A percentile compares a stretch with the other conserved stretches of the same genome.
Evolutionary conservation across 92 coral and sea anemone genomes (phyloP).

Genomic region (Pocillopora grandis): DNA sequence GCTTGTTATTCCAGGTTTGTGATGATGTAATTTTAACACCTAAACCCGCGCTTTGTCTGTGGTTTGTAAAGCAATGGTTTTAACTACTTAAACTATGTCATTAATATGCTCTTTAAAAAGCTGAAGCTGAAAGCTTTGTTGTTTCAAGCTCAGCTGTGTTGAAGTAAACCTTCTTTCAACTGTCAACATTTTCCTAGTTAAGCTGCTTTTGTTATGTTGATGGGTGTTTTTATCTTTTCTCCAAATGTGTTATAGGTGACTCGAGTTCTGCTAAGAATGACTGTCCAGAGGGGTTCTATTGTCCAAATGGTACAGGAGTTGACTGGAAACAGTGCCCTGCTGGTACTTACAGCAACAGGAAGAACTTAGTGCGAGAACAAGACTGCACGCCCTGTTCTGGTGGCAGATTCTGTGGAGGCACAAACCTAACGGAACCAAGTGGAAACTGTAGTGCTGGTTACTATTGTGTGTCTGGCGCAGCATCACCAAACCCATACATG

Average conservation of each 20-base stretch:
- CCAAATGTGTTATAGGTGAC: constrained; percentile 12
- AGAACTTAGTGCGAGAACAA: constrained; percentile 75
- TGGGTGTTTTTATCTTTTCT: not conserved
- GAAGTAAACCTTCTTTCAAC: not conserved
- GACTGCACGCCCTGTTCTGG: constrained; percentile 95
- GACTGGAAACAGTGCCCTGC: constrained; percentile 93
- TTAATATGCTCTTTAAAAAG: no score
- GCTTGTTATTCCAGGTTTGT: constrained; percentile 42
- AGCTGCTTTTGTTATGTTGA: not conserved
- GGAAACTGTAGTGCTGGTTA: constrained; percentile 85
- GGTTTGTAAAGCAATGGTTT: not conserved
- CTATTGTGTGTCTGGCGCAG: constrained; percentile 93
- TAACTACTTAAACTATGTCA: not conserved
- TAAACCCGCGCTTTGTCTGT: not conserved
- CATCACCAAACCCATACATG: constrained; percentile 84
- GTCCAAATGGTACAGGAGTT: constrained; percentile 93
- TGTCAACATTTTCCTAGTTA: not conserved
- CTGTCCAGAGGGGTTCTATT: constrained; percentile 91
- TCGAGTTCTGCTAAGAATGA: constrained; percentile 56
- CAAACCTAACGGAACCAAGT: constrained; percentile 83
- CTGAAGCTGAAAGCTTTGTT: no score
- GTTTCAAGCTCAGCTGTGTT: not conserved
- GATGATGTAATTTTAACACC: not conserved
- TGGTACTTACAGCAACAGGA: constrained; percentile 80
- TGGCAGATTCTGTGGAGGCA: constrained; percentile 83